Evolutionary conservation across 1,140 invertebrate genomes (phyloP), one percentile per base, ranked within the genome.

Genomic region (Caenorhabditis latens): DNA sequence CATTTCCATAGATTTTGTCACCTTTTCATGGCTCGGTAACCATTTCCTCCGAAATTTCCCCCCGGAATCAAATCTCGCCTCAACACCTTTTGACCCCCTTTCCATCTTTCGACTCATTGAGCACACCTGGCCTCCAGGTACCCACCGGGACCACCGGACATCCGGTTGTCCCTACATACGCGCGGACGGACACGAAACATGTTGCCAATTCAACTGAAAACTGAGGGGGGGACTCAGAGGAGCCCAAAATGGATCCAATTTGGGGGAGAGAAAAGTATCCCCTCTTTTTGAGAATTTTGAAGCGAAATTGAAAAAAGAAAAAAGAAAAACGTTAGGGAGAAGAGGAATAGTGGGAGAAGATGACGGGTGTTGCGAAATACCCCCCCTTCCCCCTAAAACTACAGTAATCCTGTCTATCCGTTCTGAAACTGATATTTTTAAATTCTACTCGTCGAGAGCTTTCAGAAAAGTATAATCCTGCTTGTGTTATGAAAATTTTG

Each of bases 191-290:
- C 16, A 13, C 16, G 7, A 24, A 65, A 9, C n/a, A 40, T 32
- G 63, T 65, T 65, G 63, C 63, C 63, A 65, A 65, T 65, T 65
- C 63, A 65, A 65, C 63, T 65, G 63, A 65, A 65, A 65, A 65
- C 11, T 40, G 63, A 13, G 2, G 14, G 40, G 7, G 46, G 4
- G 65, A 19, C 40, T 13, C 5, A 42, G 16, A n/a, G 65, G 65
- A 46, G n/a, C 11, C 7, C 65, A 71, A 71, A 71, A 71, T 71
- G 65, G 4, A 71, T 71, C 65, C 65, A 71, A 71, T 71, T 71
- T 71, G 65, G 40, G 65, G 6, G 24, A 32, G 50, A 16, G 16
- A n/a, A 58, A 19, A n/a, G 55, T 32, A 2, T 32, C 32, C 55
- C 19, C 55, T 58, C 19, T 58, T 58, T 58, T 53, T 9, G 16